Percentiles rank a stretch among this genome's conserved stretches.
Conservation (phyloP, 2,888 invertebrate genomes). For the Onthophagus sagittarius region DNA sequence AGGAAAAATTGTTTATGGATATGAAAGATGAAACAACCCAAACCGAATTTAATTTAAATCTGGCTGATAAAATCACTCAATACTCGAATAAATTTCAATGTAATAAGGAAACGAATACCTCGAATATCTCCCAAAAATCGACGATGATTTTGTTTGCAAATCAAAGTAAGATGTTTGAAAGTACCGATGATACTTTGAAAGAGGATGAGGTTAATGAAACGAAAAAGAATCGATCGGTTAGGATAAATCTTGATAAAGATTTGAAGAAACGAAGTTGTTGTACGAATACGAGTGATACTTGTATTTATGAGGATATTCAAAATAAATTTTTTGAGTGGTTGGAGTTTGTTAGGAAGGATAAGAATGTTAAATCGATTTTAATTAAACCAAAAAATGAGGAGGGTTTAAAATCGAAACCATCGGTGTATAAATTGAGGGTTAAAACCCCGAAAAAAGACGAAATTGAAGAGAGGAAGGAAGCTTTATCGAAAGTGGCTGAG, state of each 20-base stretch:
- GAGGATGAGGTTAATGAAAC: background rate
- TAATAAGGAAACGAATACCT: background rate
- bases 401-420: background rate
- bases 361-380: background rate
- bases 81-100: background rate
- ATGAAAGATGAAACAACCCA: background rate
- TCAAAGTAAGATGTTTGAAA: conserved; percentile 7
- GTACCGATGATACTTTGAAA: background rate
- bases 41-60: background rate
- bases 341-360: conserved; percentile 15
- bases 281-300: conserved; percentile 20
- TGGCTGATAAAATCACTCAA: background rate
- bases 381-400: too few species aligned
- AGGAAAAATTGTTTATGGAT: background rate
- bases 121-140: background rate
- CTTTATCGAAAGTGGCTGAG: conserved; percentile 13
- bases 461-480: conserved; percentile 9
- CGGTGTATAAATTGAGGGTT: background rate
- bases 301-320: conserved; percentile 19
- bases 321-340: conserved; percentile 21
- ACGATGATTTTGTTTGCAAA: conserved; percentile 4
- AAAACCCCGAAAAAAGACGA: background rate
- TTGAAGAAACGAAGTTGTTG: conserved; percentile 14
- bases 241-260: background rate
- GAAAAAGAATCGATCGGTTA: background rate